Evolutionary conservation across 2,888 invertebrate genomes (phyloP), one percentile per base, ranked within the genome.

Genomic region (Iselma pallidipennis): DNA sequence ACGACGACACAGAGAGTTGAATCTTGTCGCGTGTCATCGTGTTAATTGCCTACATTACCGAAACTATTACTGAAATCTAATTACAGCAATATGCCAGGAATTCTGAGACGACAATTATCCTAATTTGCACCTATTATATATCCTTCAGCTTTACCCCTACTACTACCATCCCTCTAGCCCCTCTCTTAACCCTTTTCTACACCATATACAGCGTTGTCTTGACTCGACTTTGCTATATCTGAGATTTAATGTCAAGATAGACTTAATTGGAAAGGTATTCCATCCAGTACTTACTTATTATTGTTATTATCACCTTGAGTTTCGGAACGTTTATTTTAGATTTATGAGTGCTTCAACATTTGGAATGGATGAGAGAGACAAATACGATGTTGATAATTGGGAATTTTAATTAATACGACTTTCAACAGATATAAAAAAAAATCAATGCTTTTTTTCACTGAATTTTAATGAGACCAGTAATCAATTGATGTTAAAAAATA

Each of bases 51-150:
- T 70, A 74, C 77, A 76, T 77, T 78, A 77, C 78, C 74, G 74
- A 77, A 79, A 79, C 79, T 78, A 78, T 79, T 79, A 78, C 76
- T 65, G 76, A 78, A 80, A 80, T 78, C 79, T 79, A 80, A 80
- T 80, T 80, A 79, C 76, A 66, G 75, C 78, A 79, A 79, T 80
- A 80, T 77, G 78, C 76, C 76, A 66, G 77, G 76, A 80, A 78
- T 80, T 80, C 78, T 74, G 75, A 79, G 78, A 78, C 77, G 78
- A 77, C 79, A 79, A 80, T 80, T 80, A 79, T 75, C 75, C 78
- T 80, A 80, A 80, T 80, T 79, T 78, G 77, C 79, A 80, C 78
- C 79, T 79, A 80, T 80, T 80, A 79, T 78, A 76, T 74, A 73
- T 74, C 70, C 45, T 21, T 16, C 19, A n/a, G n/a, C n/a, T n/a